A percentile compares a stretch with the other conserved stretches of the same genome.
phyloP scores from a whole-genome alignment of 2,113 vertebrate species.

The Cervus canadensis region DNA sequence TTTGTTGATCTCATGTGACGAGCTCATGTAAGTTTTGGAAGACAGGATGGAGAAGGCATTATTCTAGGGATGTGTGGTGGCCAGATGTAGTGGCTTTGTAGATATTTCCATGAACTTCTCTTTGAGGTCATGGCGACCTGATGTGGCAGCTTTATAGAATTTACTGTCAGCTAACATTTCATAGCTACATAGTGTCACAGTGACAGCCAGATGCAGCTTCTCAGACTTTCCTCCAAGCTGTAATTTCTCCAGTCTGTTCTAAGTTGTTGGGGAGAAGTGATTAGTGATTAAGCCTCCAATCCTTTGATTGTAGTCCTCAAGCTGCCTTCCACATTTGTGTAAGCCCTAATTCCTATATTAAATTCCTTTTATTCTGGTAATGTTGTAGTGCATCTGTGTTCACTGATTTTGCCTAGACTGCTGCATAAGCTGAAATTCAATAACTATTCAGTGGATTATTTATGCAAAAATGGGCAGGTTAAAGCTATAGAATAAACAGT shows the following conservation, averaged over 20 bases:
- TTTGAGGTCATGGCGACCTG: neutral
- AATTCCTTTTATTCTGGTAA: neutral
- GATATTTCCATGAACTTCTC: neutral
- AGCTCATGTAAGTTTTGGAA: neutral
- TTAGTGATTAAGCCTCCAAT: neutral
- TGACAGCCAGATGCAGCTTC: neutral
- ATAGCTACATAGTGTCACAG: neutral
- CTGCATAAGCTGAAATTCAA: neutral
- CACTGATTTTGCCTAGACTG: neutral
- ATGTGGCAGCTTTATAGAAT: neutral
- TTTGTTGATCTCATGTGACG: neutral
- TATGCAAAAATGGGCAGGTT: neutral
- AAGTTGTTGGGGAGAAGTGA: neutral
- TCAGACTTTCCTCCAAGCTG: neutral
- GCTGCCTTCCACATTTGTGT: neutral
- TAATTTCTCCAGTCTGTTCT: neutral
- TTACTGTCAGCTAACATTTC: neutral
- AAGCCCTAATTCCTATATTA: neutral
- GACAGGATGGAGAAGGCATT: neutral
- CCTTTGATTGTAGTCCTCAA: neutral
- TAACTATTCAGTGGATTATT: neutral
- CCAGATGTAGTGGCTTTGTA: neutral
- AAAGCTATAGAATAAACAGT: neutral
- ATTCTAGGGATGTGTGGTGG: neutral
- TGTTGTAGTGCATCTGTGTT: neutral